These are phyloP conservation scores for Meriones unguiculatus DNA, from an alignment of 2,113 vertebrate species.

Conservation along the genomic window DNA sequence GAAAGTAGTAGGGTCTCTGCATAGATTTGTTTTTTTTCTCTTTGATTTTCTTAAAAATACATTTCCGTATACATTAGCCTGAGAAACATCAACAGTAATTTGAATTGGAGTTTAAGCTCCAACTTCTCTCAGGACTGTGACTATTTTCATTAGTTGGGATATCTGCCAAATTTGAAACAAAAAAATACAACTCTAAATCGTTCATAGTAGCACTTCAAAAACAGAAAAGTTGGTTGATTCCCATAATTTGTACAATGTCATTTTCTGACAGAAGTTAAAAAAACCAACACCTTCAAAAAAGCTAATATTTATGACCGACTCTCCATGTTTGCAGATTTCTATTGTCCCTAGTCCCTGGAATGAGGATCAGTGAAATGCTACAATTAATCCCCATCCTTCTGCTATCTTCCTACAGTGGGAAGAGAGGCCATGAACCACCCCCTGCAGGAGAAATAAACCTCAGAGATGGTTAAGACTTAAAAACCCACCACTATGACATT, in stretches of 20 bases:
- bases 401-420: constrained; percentile 71
- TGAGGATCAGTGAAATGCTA: constrained; percentile 71
- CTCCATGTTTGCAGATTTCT: constrained; percentile 62
- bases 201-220: constrained; percentile 20
- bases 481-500: constrained; percentile 81
- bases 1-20: constrained; percentile 50
- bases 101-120: constrained; percentile 46
- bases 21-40: background rate
- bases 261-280: constrained; percentile 41
- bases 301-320: constrained; percentile 34
- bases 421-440: constrained; percentile 65
- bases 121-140: constrained; percentile 51
- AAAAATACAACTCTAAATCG: constrained; percentile 22
- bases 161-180: constrained; percentile 59
- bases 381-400: constrained; percentile 67
- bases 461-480: constrained; percentile 77
- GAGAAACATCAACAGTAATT: constrained; percentile 50
- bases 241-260: constrained; percentile 43
- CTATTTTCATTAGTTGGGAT: constrained; percentile 64
- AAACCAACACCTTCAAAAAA: constrained; percentile 37
- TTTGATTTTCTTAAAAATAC: background rate
- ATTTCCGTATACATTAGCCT: background rate
- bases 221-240: constrained; percentile 42
- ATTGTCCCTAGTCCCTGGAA: constrained; percentile 67
- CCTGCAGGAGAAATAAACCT: constrained; percentile 74